These are phyloP conservation scores for Ophion ellenae DNA, from an alignment of 2,888 invertebrate genomes.

Conservation along the genomic window DNA sequence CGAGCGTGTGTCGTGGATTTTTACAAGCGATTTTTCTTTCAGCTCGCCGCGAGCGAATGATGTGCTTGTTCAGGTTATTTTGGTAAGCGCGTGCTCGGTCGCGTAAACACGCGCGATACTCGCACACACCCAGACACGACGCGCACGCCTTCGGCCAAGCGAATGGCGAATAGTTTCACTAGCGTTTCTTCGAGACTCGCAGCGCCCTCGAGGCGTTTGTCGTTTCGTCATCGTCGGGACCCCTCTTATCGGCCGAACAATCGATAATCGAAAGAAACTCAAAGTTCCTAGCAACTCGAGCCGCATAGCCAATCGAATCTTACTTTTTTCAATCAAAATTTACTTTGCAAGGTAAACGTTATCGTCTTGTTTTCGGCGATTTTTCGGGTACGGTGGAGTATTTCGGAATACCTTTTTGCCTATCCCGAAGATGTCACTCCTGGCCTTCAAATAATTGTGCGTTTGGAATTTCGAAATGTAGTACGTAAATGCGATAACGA, in stretches of 20 bases:
- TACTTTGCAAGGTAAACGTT: not conserved
- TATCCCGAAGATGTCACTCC: not conserved
- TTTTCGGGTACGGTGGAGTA: not conserved
- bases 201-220: constrained; percentile 20
- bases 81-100: constrained; percentile 15
- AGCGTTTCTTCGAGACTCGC: constrained; percentile 30
- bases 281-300: not conserved
- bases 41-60: not conserved
- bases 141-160: constrained; percentile 67
- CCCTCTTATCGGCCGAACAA: constrained; percentile 65
- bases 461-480: constrained; percentile 17
- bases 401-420: not conserved
- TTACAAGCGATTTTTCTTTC: not conserved
- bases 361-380: not conserved
- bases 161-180: constrained; percentile 66
- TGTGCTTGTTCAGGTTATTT: constrained; percentile 34
- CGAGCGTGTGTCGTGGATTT: not conserved
- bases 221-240: constrained; percentile 62
- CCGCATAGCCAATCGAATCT: not conserved
- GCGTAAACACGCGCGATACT: constrained; percentile 1
- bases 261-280: constrained; percentile 58
- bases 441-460: not conserved
- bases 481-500: constrained; percentile 7
- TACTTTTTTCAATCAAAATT: not conserved
- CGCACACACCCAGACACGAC: constrained; percentile 37